A percentile compares a stretch with the other conserved stretches of the same genome.
phyloP scores from a whole-genome alignment of 2,888 invertebrate species.

The Elmis aenea region DNA sequence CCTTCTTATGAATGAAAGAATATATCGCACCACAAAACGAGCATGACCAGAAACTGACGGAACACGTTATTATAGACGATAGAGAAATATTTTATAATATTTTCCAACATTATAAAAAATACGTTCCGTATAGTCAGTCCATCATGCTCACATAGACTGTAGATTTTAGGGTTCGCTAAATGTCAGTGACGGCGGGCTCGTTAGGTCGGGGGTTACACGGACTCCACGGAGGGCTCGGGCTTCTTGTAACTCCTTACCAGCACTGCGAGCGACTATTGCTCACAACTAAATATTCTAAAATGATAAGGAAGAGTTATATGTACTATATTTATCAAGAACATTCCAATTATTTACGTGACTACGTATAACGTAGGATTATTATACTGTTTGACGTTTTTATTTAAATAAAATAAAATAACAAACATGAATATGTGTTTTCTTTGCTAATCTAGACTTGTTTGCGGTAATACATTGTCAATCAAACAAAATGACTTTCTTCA shows the following conservation, averaged over 20 bases:
- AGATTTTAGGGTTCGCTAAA: conserved; percentile 36
- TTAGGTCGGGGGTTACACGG: conserved; percentile 34
- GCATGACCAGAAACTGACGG: conserved; percentile 30
- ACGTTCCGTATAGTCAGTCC: too few relatives aligned
- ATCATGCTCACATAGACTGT: conserved; percentile 14
- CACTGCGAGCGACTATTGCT: conserved; percentile 41
- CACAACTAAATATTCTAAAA: conserved; percentile 49
- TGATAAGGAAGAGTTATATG: conserved; percentile 47
- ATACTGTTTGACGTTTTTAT: conserved; percentile 17
- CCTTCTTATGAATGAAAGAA: conserved; percentile 37
- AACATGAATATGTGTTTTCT: too few relatives aligned
- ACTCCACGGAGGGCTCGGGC: conserved; percentile 30
- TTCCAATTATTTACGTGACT: conserved; percentile 39
- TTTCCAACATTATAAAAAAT: too few relatives aligned
- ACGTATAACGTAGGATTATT: conserved; percentile 43
- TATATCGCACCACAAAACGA: conserved; percentile 24
- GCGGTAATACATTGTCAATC: too few relatives aligned
- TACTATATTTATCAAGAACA: conserved; percentile 43
- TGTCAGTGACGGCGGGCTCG: conserved; percentile 45
- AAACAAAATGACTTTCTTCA: too few relatives aligned
- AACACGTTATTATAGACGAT: conserved; percentile 23
- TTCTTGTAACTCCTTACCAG: conserved; percentile 20
- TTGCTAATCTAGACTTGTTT: neutral
- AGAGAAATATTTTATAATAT: too few relatives aligned
- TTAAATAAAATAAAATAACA: conserved; percentile 34